A percentile compares a stretch with the other conserved stretches of the same genome.
Evolutionary conservation across 2,797 vertebrate genomes (phyloP).

Genomic region (Spinus pinus): DNA sequence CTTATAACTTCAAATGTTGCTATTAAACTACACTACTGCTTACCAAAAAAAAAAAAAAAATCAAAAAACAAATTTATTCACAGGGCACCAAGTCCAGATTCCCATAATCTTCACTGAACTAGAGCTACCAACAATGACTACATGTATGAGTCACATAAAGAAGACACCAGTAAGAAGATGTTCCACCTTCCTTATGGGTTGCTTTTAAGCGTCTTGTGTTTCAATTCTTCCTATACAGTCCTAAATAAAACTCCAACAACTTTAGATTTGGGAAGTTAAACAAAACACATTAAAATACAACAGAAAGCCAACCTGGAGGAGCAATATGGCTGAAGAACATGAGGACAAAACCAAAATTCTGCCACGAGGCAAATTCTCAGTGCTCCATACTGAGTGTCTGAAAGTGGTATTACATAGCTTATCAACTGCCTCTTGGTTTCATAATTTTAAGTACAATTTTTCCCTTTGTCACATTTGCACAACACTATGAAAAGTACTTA

Average conservation of each 20-base stretch:
- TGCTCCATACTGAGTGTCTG: background rate
- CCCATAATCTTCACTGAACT: background rate
- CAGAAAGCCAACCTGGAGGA: background rate
- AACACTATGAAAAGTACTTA: background rate
- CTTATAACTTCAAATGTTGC: background rate
- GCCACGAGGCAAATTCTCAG: background rate
- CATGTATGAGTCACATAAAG: background rate
- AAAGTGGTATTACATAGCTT: fast-evolving
- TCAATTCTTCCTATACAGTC: background rate
- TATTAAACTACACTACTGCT: background rate
- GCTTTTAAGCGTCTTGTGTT: background rate
- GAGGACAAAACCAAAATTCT: background rate
- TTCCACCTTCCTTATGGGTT: background rate
- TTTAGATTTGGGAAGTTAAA: background rate
- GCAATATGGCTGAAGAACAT: background rate
- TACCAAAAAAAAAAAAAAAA: background rate
- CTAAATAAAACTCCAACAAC: background rate
- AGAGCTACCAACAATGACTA: background rate
- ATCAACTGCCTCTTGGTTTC: background rate
- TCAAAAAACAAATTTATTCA: background rate
- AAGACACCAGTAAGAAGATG: background rate
- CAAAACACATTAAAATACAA: background rate
- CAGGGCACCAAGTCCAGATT: background rate
- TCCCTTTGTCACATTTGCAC: background rate
- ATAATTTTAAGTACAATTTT: background rate